Percentiles rank a stretch among this genome's conserved stretches.
These are phyloP conservation scores for Heteromurus nitidus DNA, from an alignment of 2,888 invertebrate species.

Conservation along the genomic window DNA sequence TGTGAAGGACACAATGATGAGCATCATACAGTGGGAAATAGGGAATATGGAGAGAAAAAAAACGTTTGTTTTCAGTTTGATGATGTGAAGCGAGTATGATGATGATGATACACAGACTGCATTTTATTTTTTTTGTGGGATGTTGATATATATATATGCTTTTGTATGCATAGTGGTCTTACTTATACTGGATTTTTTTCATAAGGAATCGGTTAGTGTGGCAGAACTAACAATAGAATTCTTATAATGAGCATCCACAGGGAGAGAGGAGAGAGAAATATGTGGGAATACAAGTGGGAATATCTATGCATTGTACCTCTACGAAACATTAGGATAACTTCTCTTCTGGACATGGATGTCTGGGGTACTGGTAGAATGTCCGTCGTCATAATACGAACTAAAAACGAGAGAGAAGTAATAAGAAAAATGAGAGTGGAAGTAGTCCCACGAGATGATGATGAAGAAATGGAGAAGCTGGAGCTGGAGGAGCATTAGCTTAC, in stretches of 20 bases:
- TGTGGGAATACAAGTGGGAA: too few relatives aligned
- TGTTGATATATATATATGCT: not conserved
- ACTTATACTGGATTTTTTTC: too few relatives aligned
- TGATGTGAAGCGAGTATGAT: conserved; percentile 16
- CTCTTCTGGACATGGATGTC: too few relatives aligned
- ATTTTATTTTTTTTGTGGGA: not conserved
- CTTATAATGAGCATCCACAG: too few relatives aligned
- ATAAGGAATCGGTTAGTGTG: too few relatives aligned
- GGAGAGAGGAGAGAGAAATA: not conserved
- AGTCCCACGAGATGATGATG: conserved; percentile 43
- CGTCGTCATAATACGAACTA: conserved; percentile 12
- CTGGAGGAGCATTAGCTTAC: conserved; percentile 20
- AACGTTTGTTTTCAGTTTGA: conserved; percentile 53
- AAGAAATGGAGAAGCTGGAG: conserved; percentile 19
- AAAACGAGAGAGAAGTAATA: conserved; percentile 4
- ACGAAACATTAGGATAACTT: too few relatives aligned
- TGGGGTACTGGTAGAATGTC: too few relatives aligned
- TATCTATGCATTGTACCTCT: too few relatives aligned
- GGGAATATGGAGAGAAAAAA: conserved; percentile 41
- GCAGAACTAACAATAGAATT: conserved; percentile 2
- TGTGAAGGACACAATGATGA: conserved; percentile 61
- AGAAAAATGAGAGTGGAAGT: conserved; percentile 25
- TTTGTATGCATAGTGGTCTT: not conserved
- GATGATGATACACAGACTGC: conserved; percentile 13
- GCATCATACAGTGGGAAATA: conserved; percentile 19